These are phyloP conservation scores for Lepidothrix coronata DNA, from an alignment of 2,113 vertebrate genomes.

Conservation along the genomic window DNA sequence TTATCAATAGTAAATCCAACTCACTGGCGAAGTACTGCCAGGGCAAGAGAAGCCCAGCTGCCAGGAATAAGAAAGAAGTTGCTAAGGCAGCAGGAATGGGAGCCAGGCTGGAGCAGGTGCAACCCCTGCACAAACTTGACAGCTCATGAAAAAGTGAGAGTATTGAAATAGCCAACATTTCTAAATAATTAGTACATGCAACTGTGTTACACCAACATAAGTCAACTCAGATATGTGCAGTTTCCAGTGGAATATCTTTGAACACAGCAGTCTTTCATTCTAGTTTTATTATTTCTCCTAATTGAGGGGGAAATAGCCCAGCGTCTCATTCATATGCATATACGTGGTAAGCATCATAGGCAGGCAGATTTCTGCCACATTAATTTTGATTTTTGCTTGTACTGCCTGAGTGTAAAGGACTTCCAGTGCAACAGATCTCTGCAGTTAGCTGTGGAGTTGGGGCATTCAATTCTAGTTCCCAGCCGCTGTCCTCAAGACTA, in stretches of 20 bases:
- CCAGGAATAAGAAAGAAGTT: background rate
- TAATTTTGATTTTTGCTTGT: background rate
- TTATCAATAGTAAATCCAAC: background rate
- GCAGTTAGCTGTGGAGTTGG: background rate
- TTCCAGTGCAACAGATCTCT: background rate
- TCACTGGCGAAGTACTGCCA: background rate
- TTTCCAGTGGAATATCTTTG: background rate
- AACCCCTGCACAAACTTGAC: background rate
- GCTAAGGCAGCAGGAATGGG: background rate
- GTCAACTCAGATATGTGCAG: background rate
- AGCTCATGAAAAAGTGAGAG: background rate
- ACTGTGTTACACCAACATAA: background rate
- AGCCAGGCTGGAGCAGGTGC: background rate
- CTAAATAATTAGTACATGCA: background rate
- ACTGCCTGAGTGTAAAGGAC: background rate
- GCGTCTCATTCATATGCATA: fast-evolving
- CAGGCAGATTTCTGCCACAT: background rate
- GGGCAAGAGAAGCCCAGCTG: background rate
- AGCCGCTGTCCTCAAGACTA: background rate
- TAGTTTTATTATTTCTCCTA: background rate
- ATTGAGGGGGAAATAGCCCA: background rate
- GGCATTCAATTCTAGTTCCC: background rate
- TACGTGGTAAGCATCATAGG: fast-evolving
- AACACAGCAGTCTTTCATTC: background rate
- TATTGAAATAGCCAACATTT: background rate